These are phyloP conservation scores for Ormyrus pomaceus DNA, from an alignment of 2,888 invertebrate genomes.

Conservation along the genomic window DNA sequence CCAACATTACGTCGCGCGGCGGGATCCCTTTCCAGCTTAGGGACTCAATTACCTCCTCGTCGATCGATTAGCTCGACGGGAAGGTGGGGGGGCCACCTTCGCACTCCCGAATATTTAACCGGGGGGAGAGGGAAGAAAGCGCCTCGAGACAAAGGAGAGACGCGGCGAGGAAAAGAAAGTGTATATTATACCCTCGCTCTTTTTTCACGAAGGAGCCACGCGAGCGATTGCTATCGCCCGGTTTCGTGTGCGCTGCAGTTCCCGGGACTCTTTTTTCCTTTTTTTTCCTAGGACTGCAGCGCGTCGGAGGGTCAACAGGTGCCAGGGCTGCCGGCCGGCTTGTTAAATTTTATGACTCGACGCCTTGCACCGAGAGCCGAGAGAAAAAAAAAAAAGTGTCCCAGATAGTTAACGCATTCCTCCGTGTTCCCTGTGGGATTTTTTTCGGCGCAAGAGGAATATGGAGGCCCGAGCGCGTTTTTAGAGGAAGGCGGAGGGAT, in stretches of 20 bases:
- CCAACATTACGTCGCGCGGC: background rate
- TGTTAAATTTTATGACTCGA: conserved; percentile 43
- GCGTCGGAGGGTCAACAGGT: conserved; percentile 3
- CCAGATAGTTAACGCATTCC: conserved; percentile 29
- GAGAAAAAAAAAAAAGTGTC: conserved; percentile 15
- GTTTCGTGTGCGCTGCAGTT: conserved; percentile 1
- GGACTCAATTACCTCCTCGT: too few relatives aligned
- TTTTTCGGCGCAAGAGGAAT: too few relatives aligned
- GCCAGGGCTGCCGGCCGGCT: background rate
- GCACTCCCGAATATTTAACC: too few relatives aligned
- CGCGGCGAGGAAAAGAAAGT: conserved; percentile 36
- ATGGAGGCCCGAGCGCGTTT: too few relatives aligned
- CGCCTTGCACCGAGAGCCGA: background rate
- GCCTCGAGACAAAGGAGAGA: background rate
- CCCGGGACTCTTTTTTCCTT: background rate
- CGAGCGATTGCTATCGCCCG: conserved; percentile 26
- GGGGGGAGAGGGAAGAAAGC: conserved; percentile 12
- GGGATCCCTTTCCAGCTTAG: too few relatives aligned
- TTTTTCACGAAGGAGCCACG: background rate
- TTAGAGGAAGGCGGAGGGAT: too few relatives aligned
- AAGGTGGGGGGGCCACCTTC: too few relatives aligned
- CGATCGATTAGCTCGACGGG: too few relatives aligned
- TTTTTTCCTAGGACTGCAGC: background rate
- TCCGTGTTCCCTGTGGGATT: background rate
- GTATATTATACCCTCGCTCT: background rate